phyloP scores from a whole-genome alignment of 1,140 invertebrate genomes.

The Berghia stephanieae region DNA sequence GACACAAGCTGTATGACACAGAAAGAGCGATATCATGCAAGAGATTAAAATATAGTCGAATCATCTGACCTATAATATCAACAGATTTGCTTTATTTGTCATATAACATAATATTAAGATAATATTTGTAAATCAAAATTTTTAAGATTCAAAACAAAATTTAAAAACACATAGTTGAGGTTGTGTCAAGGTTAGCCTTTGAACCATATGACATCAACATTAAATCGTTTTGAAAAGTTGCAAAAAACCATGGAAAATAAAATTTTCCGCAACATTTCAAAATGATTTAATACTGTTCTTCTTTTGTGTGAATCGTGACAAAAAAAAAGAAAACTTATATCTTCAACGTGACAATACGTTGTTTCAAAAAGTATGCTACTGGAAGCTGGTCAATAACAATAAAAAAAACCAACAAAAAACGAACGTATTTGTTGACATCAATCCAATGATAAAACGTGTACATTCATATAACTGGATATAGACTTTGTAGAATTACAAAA shows the following conservation, averaged over 20 bases:
- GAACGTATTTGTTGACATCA: background rate
- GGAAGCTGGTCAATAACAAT: background rate
- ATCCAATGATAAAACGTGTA: background rate
- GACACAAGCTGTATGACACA: too few species aligned
- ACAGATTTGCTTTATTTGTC: too few species aligned
- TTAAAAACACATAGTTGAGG: too few species aligned
- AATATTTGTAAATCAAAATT: too few species aligned
- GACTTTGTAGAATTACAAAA: background rate
- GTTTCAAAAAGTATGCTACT: too few species aligned
- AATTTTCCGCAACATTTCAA: background rate
- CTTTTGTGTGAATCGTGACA: too few species aligned
- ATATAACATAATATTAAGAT: too few species aligned
- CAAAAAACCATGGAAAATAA: background rate
- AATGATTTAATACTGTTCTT: background rate
- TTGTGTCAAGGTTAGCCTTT: too few species aligned
- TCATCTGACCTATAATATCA: too few species aligned
- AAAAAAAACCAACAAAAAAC: background rate
- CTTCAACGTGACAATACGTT: background rate
- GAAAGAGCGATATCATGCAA: too few species aligned
- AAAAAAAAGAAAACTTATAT: background rate
- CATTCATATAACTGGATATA: background rate
- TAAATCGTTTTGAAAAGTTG: background rate
- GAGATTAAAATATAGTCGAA: too few species aligned
- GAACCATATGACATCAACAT: background rate
- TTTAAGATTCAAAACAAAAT: too few species aligned